Conservation (phyloP, 2,797 vertebrate genomes). For the Coluber constrictor region DNA sequence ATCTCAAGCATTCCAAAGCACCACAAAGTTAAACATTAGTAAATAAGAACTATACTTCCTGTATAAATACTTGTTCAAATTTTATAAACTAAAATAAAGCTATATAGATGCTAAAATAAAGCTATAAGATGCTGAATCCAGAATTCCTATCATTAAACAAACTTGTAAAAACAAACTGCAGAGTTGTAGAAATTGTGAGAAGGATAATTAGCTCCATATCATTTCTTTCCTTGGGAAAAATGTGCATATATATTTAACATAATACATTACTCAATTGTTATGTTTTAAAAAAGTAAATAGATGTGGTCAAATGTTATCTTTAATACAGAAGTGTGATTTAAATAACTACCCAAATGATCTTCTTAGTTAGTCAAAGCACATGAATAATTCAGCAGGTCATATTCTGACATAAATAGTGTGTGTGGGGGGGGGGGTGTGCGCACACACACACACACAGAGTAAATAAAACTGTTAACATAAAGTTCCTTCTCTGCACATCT, state of each 20-base stretch:
- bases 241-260: background rate
- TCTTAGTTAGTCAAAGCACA: background rate
- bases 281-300: background rate
- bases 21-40: background rate
- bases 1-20: background rate
- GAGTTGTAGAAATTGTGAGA: background rate
- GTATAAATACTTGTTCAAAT: background rate
- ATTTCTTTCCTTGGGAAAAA: background rate
- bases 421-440: too few relatives aligned
- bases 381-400: background rate
- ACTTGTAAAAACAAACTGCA: background rate
- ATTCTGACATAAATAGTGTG: background rate
- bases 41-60: background rate
- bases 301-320: background rate
- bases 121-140: background rate
- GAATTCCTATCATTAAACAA: background rate
- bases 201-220: background rate
- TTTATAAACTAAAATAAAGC: background rate
- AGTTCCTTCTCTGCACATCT: background rate
- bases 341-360: background rate
- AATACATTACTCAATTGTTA: background rate
- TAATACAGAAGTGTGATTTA: background rate
- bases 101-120: too few relatives aligned
- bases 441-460: too few relatives aligned
- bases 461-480: background rate